Percentiles rank a stretch among this genome's conserved stretches.
phyloP scores from a whole-genome alignment of 2,797 vertebrate species.

The Mus spretus region DNA sequence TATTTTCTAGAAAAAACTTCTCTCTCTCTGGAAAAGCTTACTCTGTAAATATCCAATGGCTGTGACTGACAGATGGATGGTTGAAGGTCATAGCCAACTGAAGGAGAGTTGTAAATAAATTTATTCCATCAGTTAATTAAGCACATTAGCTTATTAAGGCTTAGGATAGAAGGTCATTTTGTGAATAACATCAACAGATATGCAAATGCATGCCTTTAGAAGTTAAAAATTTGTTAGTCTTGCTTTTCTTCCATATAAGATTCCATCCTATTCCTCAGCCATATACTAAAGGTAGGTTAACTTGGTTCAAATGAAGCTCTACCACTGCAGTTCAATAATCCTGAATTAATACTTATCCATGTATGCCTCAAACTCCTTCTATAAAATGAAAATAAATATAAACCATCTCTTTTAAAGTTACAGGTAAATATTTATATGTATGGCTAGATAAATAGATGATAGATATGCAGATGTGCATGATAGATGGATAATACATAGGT shows the following conservation, averaged over 20 bases:
- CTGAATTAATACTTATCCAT: not conserved
- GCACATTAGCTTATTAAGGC: not conserved
- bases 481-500: not conserved
- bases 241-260: slow-evolving; percentile 34
- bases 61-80: not conserved
- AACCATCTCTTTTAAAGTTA: not conserved
- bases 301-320: not conserved
- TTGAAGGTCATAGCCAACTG: not conserved
- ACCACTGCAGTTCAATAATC: not conserved
- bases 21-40: not conserved
- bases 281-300: not conserved
- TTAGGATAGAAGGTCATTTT: not conserved
- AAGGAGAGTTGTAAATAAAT: not conserved
- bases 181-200: not conserved
- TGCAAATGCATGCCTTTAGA: not conserved
- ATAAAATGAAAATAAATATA: not conserved
- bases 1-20: not conserved
- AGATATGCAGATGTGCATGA: not conserved
- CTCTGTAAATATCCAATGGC: not conserved
- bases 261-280: not conserved
- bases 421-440: not conserved
- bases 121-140: not conserved
- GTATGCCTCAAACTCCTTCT: not conserved
- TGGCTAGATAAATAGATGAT: not conserved
- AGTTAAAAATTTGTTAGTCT: not conserved